Evolutionary conservation across 2,888 invertebrate genomes (phyloP), one percentile per base, ranked within the genome.

Genomic region (Agrenia bidenticulata): DNA sequence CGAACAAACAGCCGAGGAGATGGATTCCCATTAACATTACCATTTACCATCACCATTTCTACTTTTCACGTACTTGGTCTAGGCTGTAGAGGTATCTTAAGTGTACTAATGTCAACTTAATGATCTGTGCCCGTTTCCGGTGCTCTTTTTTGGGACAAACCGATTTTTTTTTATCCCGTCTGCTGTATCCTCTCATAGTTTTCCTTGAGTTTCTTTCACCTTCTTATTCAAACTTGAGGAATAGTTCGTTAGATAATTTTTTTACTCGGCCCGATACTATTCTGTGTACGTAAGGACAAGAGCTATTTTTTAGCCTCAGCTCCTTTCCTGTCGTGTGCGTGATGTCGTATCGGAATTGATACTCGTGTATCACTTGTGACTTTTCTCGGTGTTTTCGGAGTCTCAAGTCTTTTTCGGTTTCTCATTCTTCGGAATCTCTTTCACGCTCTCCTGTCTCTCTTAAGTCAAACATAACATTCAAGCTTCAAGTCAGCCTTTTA

Each of bases 71-170:
- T 19, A 45, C 32, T 32, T 32, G 5, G 5, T 32, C 32, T 32
- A 32, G 27, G 49, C 63, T 63, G 39, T 2, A 2, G 39, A 42
- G 7, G 55, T 37, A 59, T 24, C 26, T 26, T 62, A 21, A 51
- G 24, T 51, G 26, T 55, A 57, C 63, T 64, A 68, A 64, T 68
- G 71, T 68, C 66, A 49, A 63, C 64, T 64, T 71, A 71, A 69
- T 69, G 68, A 71, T 71, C 64, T 71, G 71, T 69, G 53, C 66
- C 57, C 41, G 64, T 67, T 71, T 69, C 69, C 66, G 66, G 62
- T 69, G 49, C 13, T 2, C 26, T 58, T 49, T 61, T 67, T 68
- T 68, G 60, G 55, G 51, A 67, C 59, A 51, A 23, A 23, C 23
- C 2, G 13, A 13, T 51, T 51, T 51, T 51, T 49, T 49, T 39